Percentiles rank a stretch among this genome's conserved stretches.
phyloP scores from a whole-genome alignment of 2,113 vertebrate genomes.

The Takifugu flavidus region DNA sequence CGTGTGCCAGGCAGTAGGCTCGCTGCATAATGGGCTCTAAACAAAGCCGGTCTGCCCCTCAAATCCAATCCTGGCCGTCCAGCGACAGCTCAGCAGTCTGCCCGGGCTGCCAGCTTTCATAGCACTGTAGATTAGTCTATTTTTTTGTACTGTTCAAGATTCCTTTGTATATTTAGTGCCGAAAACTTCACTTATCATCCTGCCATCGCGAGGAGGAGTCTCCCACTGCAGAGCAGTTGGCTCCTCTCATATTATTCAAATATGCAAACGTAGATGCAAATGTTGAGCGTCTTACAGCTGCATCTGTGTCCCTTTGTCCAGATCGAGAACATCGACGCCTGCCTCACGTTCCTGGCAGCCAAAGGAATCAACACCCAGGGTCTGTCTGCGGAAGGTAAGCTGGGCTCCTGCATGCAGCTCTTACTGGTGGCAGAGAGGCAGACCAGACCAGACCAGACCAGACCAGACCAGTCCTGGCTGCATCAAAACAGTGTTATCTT shows the following conservation, averaged over 20 bases:
- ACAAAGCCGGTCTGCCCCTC: constrained; percentile 52
- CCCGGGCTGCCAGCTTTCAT: constrained; percentile 47
- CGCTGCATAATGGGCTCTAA: constrained; percentile 22
- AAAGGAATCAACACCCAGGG: constrained; percentile 99
- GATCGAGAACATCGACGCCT: constrained; percentile 98
- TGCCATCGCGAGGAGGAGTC: too few relatives aligned
- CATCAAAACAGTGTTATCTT: too few relatives aligned
- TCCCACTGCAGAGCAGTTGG: too few relatives aligned
- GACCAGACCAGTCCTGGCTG: too few relatives aligned
- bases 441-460: too few relatives aligned
- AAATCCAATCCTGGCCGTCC: constrained; percentile 23
- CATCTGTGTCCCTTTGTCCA: constrained; percentile 55
- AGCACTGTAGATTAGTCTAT: constrained; percentile 33
- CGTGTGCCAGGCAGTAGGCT: constrained; percentile 9
- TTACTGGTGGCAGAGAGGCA: background rate
- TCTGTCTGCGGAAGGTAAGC: constrained; percentile 95
- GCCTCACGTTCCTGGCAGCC: constrained; percentile 96
- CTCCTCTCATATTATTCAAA: constrained; percentile 19
- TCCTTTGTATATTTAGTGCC: too few relatives aligned
- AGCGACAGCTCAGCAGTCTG: constrained; percentile 59
- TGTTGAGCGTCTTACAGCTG: constrained; percentile 25
- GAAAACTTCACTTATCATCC: too few relatives aligned
- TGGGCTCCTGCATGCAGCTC: background rate
- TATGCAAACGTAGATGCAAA: constrained; percentile 44
- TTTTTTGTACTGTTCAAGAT: too few relatives aligned